phyloP scores from a whole-genome alignment of 2,113 vertebrate species.

The Menidia beryllina region DNA sequence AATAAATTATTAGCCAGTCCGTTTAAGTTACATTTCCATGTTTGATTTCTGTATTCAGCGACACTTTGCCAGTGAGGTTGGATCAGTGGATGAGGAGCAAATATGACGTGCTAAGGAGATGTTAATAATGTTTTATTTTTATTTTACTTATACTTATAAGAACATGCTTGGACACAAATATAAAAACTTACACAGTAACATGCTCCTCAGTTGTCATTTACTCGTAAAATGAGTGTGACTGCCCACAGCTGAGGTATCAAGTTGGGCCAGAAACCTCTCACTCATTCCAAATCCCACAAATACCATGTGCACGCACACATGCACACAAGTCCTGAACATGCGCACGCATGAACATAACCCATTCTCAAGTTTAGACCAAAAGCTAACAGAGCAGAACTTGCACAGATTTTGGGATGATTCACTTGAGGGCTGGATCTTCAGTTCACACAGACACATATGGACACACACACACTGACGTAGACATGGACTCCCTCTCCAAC shows the following conservation, averaged over 20 bases:
- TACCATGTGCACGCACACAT: conserved; percentile 49
- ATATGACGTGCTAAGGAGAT: conserved; percentile 66
- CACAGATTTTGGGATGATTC: conserved; percentile 71
- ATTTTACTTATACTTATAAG: conserved; percentile 1
- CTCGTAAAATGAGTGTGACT: conserved; percentile 68
- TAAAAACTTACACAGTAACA: conserved; percentile 20
- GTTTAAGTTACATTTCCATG: conserved; percentile 73
- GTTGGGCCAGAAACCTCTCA: conserved; percentile 59
- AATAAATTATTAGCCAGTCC: conserved; percentile 70
- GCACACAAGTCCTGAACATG: conserved; percentile 11
- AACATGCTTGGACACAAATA: neutral
- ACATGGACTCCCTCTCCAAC: conserved; percentile 26
- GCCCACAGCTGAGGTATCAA: conserved; percentile 75
- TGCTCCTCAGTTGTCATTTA: conserved; percentile 69
- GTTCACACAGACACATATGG: conserved; percentile 7
- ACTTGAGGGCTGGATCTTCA: conserved; percentile 53
- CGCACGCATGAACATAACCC: conserved; percentile 49
- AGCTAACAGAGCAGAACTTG: conserved; percentile 66
- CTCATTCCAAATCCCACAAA: conserved; percentile 64
- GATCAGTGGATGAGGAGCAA: conserved; percentile 68
- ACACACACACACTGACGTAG: conserved; percentile 35
- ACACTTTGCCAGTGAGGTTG: conserved; percentile 48
- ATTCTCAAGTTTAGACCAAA: conserved; percentile 35
- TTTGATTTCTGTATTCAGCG: conserved; percentile 71
- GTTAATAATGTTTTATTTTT: conserved; percentile 53